Evolutionary conservation across 92 coral and sea anemone species (phyloP).

Genomic region (Zoanthus solanderi): DNA sequence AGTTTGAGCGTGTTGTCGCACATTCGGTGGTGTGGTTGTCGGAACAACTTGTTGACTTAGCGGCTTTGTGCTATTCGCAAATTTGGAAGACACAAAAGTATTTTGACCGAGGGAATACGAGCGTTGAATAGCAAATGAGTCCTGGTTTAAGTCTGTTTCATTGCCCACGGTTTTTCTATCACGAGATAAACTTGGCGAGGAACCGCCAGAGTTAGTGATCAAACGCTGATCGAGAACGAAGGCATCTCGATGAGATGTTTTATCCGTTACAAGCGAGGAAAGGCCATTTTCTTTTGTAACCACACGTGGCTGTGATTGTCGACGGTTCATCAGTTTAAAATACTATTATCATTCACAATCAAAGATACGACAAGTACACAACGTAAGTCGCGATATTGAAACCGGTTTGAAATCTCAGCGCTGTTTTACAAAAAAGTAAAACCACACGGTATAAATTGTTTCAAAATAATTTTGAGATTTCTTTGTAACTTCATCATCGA

Average conservation of each 20-base stretch:
- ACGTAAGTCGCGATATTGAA: conserved; percentile 12
- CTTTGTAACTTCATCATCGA: not conserved
- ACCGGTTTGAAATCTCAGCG: not conserved
- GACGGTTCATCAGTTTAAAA: conserved; percentile 26
- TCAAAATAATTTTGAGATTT: not conserved
- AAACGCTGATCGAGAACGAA: conserved; percentile 7
- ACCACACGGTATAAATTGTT: not conserved
- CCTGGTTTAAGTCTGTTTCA: not conserved
- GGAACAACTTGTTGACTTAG: conserved; percentile 15
- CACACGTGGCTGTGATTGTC: conserved; percentile 34
- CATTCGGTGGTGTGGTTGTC: not conserved
- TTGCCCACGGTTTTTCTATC: not conserved
- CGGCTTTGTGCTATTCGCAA: conserved; percentile 37
- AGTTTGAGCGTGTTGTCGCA: conserved; percentile 21
- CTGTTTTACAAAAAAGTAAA: not conserved
- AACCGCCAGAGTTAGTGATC: conserved; percentile 15
- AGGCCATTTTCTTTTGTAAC: conserved; percentile 34
- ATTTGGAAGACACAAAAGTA: not conserved
- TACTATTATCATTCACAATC: not conserved
- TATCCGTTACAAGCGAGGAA: conserved; percentile 4
- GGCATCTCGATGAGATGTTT: conserved; percentile 20
- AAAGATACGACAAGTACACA: not conserved
- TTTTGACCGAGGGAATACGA: conserved; percentile 31
- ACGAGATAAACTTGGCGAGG: conserved; percentile 29
- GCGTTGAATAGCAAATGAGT: conserved; percentile 14